Conservation (phyloP, 2,888 invertebrate species). For the Merodon equestris region DNA sequence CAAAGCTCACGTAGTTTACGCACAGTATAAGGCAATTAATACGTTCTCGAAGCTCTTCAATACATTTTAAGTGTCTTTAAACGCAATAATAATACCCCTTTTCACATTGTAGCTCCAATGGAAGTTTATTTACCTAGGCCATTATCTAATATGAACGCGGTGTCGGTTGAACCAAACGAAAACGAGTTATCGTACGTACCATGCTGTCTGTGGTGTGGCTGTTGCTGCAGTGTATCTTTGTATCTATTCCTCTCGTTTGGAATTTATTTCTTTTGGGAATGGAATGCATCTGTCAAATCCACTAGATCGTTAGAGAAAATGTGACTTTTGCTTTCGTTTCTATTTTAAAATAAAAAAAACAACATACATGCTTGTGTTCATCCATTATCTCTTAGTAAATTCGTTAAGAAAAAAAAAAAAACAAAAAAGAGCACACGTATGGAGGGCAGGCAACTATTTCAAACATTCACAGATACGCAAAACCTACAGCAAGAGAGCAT, state of each 20-base stretch:
- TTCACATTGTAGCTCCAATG: no score
- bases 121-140: not conserved
- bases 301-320: conserved; percentile 41
- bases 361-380: not conserved
- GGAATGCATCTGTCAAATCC: conserved; percentile 56
- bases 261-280: conserved; percentile 41
- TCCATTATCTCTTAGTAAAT: conserved; percentile 32
- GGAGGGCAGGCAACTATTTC: conserved; percentile 3
- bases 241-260: conserved; percentile 18
- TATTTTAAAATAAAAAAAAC: conserved; percentile 32
- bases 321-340: conserved; percentile 4
- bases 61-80: no score
- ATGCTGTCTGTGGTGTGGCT: conserved; percentile 21
- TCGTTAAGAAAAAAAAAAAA: conserved; percentile 12
- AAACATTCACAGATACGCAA: conserved; percentile 34
- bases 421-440: conserved; percentile 20
- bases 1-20: no score
- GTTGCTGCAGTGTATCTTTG: conserved; percentile 8
- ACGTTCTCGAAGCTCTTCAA: no score
- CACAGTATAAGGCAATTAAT: no score
- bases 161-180: no score
- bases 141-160: conserved; percentile 20
- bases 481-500: conserved; percentile 22
- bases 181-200: conserved; percentile 6
- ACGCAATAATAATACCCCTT: no score